Conservation (phyloP, 2,888 invertebrate species). For the Spodoptera littoralis region DNA sequence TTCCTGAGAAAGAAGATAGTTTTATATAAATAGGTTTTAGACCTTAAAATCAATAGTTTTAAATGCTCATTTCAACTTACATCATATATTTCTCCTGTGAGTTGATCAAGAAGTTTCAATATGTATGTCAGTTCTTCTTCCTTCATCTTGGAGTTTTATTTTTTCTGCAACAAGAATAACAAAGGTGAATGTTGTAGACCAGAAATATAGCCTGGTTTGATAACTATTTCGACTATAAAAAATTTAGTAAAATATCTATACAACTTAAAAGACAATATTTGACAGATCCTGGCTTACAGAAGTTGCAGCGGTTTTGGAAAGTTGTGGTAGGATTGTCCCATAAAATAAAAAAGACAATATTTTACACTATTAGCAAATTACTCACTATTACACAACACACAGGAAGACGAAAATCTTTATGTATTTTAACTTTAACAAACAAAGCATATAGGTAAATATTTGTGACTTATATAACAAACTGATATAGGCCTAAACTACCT, state of each 20-base stretch:
- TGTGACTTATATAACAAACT: constrained; percentile 35
- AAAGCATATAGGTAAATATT: constrained; percentile 12
- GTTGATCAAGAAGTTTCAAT: constrained; percentile 77
- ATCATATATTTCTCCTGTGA: constrained; percentile 75
- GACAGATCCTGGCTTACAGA: no score
- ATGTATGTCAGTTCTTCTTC: constrained; percentile 84
- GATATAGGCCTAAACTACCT: constrained; percentile 47
- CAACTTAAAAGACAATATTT: no score
- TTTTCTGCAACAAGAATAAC: constrained; percentile 36
- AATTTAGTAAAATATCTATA: no score
- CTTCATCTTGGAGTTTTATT: constrained; percentile 69
- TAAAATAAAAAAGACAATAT: not conserved
- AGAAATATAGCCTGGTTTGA: not conserved
- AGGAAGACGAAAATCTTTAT: constrained; percentile 18
- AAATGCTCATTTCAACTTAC: constrained; percentile 62
- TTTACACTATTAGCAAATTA: not conserved
- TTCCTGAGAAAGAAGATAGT: constrained; percentile 70
- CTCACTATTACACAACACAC: not conserved
- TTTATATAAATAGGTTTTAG: not conserved
- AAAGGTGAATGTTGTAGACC: not conserved
- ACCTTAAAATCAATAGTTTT: no score
- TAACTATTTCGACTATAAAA: not conserved
- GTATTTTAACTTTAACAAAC: constrained; percentile 15
- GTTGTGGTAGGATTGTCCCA: no score
- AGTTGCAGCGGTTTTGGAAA: no score